phyloP scores from a whole-genome alignment of 2,797 vertebrate species.

The Chloroceryle amazona region DNA sequence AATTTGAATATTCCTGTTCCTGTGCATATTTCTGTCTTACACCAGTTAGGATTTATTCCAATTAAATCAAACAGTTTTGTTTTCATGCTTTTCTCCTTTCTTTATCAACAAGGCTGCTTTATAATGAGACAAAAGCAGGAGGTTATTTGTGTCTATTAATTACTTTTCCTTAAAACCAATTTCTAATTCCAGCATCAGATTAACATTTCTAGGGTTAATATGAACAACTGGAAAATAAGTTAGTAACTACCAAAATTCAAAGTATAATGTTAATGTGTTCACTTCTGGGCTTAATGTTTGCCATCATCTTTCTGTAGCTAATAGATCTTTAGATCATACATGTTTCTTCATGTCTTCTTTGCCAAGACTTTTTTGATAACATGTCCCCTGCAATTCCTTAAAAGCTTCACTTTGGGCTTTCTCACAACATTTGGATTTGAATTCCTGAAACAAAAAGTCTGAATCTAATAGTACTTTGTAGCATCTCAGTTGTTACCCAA shows the following conservation, averaged over 20 bases:
- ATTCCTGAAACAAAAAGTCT: neutral
- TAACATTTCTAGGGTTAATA: neutral
- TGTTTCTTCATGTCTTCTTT: neutral
- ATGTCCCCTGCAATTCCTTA: neutral
- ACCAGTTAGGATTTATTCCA: neutral
- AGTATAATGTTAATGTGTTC: neutral
- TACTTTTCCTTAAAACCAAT: neutral
- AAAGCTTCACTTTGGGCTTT: neutral
- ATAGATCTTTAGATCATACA: neutral
- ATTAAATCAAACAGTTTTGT: neutral
- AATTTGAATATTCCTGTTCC: neutral
- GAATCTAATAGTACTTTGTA: neutral
- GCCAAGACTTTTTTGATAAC: neutral
- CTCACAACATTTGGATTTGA: neutral
- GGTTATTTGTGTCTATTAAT: neutral
- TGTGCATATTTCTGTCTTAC: neutral
- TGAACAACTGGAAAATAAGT: neutral
- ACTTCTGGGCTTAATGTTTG: neutral
- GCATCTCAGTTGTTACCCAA: neutral
- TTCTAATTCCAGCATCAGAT: neutral
- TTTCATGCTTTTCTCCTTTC: neutral
- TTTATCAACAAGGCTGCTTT: neutral
- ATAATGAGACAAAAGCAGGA: neutral
- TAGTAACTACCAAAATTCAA: neutral
- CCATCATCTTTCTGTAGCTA: neutral